Base-by-base conservation (phyloP, 53 echinoderm and acorn worm species). In the Temnopleurus reevesii region DNA sequence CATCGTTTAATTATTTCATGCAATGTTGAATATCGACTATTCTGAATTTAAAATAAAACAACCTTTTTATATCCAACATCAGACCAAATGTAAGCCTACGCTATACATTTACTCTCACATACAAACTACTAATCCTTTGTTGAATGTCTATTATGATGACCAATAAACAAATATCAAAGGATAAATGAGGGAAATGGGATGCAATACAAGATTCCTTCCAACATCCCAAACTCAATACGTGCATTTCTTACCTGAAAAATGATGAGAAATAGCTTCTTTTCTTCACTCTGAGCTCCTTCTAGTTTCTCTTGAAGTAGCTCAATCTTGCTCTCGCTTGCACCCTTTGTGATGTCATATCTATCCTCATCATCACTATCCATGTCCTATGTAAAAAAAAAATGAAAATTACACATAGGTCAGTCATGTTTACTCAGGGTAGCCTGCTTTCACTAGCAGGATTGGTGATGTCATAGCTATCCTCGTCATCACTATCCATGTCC, bases 241-340 rank as follows among this genome's bases (percentile, higher is more conserved):
- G 25, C 23, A 77, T 12, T n/a, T 45, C 82, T 76, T 91, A 96
- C 99, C 94, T 99, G 99, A 53, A 99, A 96, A 17, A 99, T 99
- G 89, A 99, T 99, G 60, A 99, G 93, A 55, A 99, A 99, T 47
- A 99, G 91, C 89, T 99, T 99, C 81, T 99, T 99, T 89, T 99
- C 96, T 80, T 99, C 99, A 85, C 99, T 99, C 92, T 96, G 99
- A 15, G 99, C 93, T 25, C 94, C 71, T 59, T 99, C 99, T 25
- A 94, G 84, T 46, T 90, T 92, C 89, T 99, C 99, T 81, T 96
- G 93, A 41, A 96, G 90, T 46, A 91, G 90, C 76, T 99, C 99
- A 4, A 96, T 88, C 76, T 99, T 93, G 5, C 90, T 77, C 77
- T 94, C 99, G 2, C 89, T 89, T 23, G 93, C 93, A 44, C 88